Evolutionary conservation across 2,888 invertebrate genomes (phyloP).

Genomic region (Lepidocyrtinus sp.): DNA sequence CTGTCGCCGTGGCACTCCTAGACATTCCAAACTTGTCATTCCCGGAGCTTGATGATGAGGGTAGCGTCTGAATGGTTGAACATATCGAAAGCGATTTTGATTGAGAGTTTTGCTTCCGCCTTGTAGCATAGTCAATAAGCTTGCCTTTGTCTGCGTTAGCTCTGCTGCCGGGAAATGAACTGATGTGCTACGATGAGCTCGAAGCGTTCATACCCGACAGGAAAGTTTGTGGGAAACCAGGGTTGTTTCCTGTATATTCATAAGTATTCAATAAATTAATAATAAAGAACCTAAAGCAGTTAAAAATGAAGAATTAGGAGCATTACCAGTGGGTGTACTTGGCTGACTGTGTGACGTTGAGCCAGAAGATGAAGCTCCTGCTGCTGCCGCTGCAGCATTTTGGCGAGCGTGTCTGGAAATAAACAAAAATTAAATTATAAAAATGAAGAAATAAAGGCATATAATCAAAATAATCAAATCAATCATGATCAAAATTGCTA

Average conservation of each 20-base stretch:
- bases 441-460: too few species aligned
- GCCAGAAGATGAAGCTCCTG: slow-evolving; percentile 71
- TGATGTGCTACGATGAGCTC: slow-evolving; percentile 77
- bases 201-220: slow-evolving; percentile 81
- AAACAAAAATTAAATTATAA: too few species aligned
- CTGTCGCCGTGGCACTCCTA: background rate
- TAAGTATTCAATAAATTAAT: slow-evolving; percentile 14
- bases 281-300: background rate
- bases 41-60: background rate
- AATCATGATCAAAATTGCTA: too few species aligned
- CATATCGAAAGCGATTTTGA: background rate
- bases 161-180: background rate
- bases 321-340: slow-evolving; percentile 68
- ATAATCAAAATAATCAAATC: too few species aligned
- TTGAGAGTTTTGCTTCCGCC: background rate
- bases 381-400: slow-evolving; percentile 71
- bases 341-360: slow-evolving; percentile 63
- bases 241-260: slow-evolving; percentile 66
- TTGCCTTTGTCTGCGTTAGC: background rate
- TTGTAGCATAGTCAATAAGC: background rate
- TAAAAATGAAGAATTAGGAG: background rate
- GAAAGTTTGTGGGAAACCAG: slow-evolving; percentile 69
- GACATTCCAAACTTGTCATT: background rate
- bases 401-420: slow-evolving; percentile 88
- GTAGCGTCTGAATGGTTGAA: background rate